A percentile compares a stretch with the other conserved stretches of the same genome.
Evolutionary conservation across 2,888 invertebrate genomes (phyloP).

Genomic region (Therioaphis trifolii): DNA sequence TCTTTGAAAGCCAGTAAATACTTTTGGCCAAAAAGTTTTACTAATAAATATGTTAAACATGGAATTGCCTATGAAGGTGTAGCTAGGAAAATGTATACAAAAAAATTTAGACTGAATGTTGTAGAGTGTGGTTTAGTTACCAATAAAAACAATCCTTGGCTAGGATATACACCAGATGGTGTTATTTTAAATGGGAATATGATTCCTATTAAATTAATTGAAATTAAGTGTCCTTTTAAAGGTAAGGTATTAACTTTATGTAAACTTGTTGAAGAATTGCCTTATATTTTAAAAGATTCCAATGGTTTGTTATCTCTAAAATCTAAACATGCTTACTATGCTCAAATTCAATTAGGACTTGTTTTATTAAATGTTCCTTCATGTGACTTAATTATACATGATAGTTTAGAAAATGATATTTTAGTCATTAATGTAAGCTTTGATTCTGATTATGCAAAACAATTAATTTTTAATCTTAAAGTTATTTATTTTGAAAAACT

Average conservation of each 20-base stretch:
- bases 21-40: conserved; percentile 14
- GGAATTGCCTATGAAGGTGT: neutral
- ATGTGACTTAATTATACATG: conserved; percentile 10
- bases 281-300: neutral
- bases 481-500: conserved; percentile 7
- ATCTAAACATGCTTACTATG: neutral
- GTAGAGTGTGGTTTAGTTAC: neutral
- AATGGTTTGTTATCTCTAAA: neutral
- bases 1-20: conserved; percentile 7
- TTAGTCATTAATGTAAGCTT: neutral
- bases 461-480: conserved; percentile 23
- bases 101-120: neutral
- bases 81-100: neutral
- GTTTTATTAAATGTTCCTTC: neutral
- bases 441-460: neutral
- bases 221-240: neutral
- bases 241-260: neutral
- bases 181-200: neutral
- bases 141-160: neutral
- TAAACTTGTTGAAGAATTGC: neutral
- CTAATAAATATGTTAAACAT: conserved; percentile 7
- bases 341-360: conserved; percentile 11
- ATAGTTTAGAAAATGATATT: neutral
- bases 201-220: neutral
- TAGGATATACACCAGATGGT: neutral